Conservation (phyloP, 2,797 vertebrate species). For the Fratercula arctica region DNA sequence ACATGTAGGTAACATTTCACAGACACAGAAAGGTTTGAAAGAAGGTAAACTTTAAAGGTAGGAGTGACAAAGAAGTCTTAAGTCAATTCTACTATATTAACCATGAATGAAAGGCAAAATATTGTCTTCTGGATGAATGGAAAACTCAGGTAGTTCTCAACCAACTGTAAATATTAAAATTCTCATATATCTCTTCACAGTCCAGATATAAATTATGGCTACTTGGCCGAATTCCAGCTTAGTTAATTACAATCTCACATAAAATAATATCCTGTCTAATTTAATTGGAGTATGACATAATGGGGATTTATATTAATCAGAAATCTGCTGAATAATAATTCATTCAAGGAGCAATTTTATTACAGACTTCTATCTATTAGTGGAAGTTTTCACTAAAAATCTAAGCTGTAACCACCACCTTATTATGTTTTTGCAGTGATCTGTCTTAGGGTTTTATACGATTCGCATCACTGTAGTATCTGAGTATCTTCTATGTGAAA, state of each 20-base stretch:
- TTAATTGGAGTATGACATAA: slow-evolving; percentile 54
- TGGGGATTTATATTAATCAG: slow-evolving; percentile 23
- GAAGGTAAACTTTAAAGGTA: background rate
- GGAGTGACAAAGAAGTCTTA: background rate
- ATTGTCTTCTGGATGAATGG: background rate
- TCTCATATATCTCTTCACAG: background rate
- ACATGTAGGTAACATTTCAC: accelerated
- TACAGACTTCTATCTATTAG: background rate
- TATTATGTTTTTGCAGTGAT: background rate
- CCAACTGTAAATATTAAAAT: background rate
- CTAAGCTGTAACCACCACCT: slow-evolving; percentile 3
- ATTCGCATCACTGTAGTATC: background rate
- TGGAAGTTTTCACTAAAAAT: background rate
- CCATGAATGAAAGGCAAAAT: background rate
- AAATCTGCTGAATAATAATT: slow-evolving; percentile 42
- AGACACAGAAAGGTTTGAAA: background rate
- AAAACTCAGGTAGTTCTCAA: background rate
- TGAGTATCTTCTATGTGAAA: slow-evolving; percentile 12
- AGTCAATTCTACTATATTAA: background rate
- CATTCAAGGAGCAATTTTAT: slow-evolving; percentile 2
- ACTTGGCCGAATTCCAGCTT: slow-evolving; percentile 34
- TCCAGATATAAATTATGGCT: slow-evolving; percentile 24
- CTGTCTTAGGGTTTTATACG: background rate
- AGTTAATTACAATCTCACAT: slow-evolving; percentile 46
- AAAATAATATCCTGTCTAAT: slow-evolving; percentile 42